phyloP scores from a whole-genome alignment of 2,888 invertebrate species.

The Amphipyra berbera region DNA sequence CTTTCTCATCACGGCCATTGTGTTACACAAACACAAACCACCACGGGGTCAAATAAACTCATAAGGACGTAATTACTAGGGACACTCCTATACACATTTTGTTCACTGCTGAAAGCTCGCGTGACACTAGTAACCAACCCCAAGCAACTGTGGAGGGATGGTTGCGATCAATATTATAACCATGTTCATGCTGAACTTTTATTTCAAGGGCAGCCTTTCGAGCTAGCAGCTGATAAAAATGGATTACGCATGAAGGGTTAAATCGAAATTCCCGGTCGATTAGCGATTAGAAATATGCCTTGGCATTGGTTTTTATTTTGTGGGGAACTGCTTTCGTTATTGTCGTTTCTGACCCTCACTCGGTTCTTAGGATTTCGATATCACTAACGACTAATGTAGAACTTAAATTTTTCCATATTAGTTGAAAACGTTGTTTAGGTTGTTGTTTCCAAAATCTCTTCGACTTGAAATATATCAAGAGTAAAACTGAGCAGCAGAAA shows the following conservation, averaged over 20 bases:
- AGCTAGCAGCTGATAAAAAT: slow-evolving; percentile 49
- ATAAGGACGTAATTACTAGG: slow-evolving; percentile 50
- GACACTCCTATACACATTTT: slow-evolving; percentile 72
- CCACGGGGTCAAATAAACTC: slow-evolving; percentile 37
- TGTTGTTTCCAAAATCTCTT: no score
- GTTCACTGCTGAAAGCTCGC: slow-evolving; percentile 74
- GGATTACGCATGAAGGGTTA: slow-evolving; percentile 43
- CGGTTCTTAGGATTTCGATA: not conserved
- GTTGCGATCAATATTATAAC: slow-evolving; percentile 75
- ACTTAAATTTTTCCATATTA: no score
- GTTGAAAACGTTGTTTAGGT: no score
- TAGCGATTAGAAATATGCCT: slow-evolving; percentile 14
- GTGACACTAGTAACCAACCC: slow-evolving; percentile 74
- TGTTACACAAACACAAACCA: slow-evolving; percentile 37
- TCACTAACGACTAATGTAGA: no score
- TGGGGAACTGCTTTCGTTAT: slow-evolving; percentile 17
- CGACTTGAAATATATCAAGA: no score
- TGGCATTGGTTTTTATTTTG: slow-evolving; percentile 7
- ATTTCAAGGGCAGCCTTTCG: slow-evolving; percentile 68
- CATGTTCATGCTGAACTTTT: slow-evolving; percentile 66
- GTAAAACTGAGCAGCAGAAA: no score
- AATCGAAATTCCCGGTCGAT: slow-evolving; percentile 32
- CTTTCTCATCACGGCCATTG: slow-evolving; percentile 65
- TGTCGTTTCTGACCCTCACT: not conserved
- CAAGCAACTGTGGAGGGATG: slow-evolving; percentile 59